These are phyloP conservation scores for Lynx canadensis DNA, from an alignment of 2,113 vertebrate genomes.

Conservation along the genomic window DNA sequence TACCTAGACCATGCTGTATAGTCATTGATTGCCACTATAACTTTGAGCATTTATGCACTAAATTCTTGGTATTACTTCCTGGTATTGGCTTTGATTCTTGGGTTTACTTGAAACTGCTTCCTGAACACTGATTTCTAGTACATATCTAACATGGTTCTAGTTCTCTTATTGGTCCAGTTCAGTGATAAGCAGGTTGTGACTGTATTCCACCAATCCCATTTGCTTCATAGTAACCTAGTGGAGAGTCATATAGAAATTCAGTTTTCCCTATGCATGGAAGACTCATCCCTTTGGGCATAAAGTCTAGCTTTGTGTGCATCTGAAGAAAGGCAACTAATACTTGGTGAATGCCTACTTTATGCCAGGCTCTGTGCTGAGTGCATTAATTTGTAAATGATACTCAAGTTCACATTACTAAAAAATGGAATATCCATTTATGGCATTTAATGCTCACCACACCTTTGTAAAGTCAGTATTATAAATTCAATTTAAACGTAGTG, in stretches of 20 bases:
- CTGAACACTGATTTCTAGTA: not conserved
- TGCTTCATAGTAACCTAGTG: not conserved
- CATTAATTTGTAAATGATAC: conserved; percentile 18
- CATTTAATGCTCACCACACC: not conserved
- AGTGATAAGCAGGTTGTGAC: not conserved
- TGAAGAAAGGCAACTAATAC: not conserved
- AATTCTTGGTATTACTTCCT: not conserved
- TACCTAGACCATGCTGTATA: not conserved
- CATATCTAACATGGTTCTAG: not conserved
- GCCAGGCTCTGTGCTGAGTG: not conserved
- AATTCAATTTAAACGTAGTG: conserved; percentile 26
- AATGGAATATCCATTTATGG: not conserved
- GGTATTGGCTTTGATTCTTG: conserved; percentile 11
- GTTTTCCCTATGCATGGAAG: not conserved
- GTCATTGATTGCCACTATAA: not conserved
- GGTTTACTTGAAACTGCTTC: not conserved
- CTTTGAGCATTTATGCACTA: not conserved
- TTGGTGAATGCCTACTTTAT: not conserved
- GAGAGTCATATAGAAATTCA: not conserved
- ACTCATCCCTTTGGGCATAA: not conserved
- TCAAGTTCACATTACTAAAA: conserved; percentile 37
- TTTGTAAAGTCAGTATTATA: not conserved
- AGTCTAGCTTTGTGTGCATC: not conserved
- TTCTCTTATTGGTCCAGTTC: not conserved
- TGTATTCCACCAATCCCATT: conserved; percentile 16